These are phyloP conservation scores for Seira musarum DNA, from an alignment of 2,888 invertebrate genomes.

Conservation along the genomic window DNA sequence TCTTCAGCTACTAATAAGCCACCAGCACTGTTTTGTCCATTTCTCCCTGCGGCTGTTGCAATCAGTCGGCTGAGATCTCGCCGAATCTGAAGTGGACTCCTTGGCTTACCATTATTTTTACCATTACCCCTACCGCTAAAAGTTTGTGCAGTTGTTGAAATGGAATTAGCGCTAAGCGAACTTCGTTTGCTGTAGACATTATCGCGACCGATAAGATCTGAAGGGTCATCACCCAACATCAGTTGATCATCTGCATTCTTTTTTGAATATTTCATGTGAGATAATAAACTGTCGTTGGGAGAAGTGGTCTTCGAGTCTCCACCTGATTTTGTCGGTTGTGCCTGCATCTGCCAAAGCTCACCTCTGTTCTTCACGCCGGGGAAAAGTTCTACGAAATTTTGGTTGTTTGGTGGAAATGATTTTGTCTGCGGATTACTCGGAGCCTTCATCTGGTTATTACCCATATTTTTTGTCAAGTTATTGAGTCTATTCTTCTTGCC, in stretches of 20 bases:
- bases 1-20: constrained; percentile 53
- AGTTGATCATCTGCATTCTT: constrained; percentile 5
- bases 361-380: no score
- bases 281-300: constrained; percentile 37
- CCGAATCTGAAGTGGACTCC: constrained; percentile 62
- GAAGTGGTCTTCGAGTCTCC: background rate
- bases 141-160: constrained; percentile 34
- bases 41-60: constrained; percentile 42
- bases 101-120: constrained; percentile 37
- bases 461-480: background rate
- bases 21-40: constrained; percentile 19
- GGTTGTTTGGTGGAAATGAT: constrained; percentile 29
- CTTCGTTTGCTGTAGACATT: constrained; percentile 30
- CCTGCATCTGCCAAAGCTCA: constrained; percentile 13
- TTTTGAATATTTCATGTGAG: background rate
- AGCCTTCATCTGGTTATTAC: background rate
- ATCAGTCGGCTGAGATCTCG: constrained; percentile 65
- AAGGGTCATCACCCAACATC: constrained; percentile 48
- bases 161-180: constrained; percentile 20
- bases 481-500: constrained; percentile 5
- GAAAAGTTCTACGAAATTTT: no score
- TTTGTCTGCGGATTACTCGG: constrained; percentile 18
- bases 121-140: constrained; percentile 19
- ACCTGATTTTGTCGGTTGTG: background rate
- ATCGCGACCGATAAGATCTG: constrained; percentile 27